These are phyloP conservation scores for Apus apus DNA, from an alignment of 2,113 vertebrate genomes.

Conservation along the genomic window DNA sequence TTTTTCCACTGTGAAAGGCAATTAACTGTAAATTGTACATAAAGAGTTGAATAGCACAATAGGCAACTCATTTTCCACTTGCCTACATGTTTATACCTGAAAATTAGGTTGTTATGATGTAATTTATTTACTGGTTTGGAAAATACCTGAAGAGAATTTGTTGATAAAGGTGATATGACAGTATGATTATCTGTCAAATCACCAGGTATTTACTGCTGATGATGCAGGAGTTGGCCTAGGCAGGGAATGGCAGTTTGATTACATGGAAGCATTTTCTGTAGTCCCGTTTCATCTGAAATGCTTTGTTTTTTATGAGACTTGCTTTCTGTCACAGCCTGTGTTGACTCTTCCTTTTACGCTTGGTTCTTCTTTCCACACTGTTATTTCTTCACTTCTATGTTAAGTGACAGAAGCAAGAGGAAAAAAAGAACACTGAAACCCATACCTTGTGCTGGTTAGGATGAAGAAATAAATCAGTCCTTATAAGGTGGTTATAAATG, in stretches of 20 bases:
- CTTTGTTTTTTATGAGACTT: neutral
- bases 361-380: rapidly evolving
- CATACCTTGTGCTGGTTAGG: neutral
- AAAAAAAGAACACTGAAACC: neutral
- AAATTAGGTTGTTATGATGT: neutral
- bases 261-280: neutral
- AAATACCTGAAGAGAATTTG: neutral
- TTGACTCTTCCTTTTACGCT: neutral
- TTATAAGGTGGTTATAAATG: neutral
- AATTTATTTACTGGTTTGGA: conserved; percentile 46
- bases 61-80: neutral
- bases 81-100: neutral
- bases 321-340: neutral
- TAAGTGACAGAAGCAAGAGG: neutral
- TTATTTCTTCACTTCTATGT: neutral
- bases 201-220: conserved; percentile 36
- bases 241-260: neutral
- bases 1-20: neutral
- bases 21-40: conserved; percentile 31
- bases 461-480: neutral
- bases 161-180: neutral
- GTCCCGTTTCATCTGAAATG: neutral
- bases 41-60: conserved; percentile 22
- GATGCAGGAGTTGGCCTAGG: neutral
- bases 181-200: conserved; percentile 33